These are phyloP conservation scores for Sylvilagus floridanus DNA, from an alignment of 2,797 vertebrate species.

Conservation along the genomic window DNA sequence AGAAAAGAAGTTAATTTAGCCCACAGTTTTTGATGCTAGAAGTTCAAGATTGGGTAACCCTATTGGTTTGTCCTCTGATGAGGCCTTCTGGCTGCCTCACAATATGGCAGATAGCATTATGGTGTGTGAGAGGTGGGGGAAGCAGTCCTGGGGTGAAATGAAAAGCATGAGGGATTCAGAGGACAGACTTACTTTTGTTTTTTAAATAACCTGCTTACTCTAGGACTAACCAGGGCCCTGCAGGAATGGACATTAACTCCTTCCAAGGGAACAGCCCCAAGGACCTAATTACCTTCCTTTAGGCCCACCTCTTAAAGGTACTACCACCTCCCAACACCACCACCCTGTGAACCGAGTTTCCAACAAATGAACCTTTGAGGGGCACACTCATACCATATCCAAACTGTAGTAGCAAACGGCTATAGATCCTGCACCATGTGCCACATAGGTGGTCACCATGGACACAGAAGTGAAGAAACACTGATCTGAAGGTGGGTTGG, in stretches of 20 bases:
- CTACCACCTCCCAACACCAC: too few species aligned
- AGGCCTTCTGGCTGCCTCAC: too few species aligned
- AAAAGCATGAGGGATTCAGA: neutral
- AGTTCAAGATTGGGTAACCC: neutral
- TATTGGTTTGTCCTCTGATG: neutral
- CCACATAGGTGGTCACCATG: neutral
- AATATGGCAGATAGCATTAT: neutral
- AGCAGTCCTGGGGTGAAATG: neutral
- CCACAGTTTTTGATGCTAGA: neutral
- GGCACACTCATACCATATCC: neutral
- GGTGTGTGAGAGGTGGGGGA: neutral
- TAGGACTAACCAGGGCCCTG: neutral
- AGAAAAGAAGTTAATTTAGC: neutral
- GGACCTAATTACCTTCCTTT: neutral
- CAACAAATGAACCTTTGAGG: neutral
- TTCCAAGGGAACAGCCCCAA: neutral
- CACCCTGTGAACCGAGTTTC: neutral
- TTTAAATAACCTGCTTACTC: neutral
- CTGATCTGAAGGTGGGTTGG: neutral
- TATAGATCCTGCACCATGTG: neutral
- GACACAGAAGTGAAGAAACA: neutral
- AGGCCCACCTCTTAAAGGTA: neutral
- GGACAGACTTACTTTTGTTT: neutral
- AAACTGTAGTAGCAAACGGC: neutral
- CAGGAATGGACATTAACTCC: neutral